Conservation (phyloP, 92 coral and sea anemone genomes). For the Nematostella vectensis region DNA sequence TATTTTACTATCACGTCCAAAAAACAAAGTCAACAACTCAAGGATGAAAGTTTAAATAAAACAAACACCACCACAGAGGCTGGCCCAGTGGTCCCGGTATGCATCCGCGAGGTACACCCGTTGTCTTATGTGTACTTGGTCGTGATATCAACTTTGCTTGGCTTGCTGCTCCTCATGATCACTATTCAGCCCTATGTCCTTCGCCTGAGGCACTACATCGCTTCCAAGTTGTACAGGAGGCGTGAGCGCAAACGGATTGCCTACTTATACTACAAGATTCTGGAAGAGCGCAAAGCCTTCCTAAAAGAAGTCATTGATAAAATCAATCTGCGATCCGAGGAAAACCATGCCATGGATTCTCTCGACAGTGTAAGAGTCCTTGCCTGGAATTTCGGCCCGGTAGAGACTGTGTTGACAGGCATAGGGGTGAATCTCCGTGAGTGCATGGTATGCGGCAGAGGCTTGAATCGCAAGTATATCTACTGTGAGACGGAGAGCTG, state of each 20-base stretch:
- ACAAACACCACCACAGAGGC: slow-evolving; percentile 1
- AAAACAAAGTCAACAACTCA: not conserved
- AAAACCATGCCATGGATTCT: slow-evolving; percentile 66
- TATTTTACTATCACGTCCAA: slow-evolving; percentile 31
- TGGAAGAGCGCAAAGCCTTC: slow-evolving; percentile 82
- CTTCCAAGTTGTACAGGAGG: slow-evolving; percentile 74
- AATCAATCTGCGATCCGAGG: slow-evolving; percentile 77
- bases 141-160: slow-evolving; percentile 48
- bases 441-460: slow-evolving; percentile 82
- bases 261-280: slow-evolving; percentile 80
- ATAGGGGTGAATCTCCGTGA: slow-evolving; percentile 57
- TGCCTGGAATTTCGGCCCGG: slow-evolving; percentile 57
- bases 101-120: slow-evolving; percentile 36
- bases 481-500: slow-evolving; percentile 78
- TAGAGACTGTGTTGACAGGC: slow-evolving; percentile 57
- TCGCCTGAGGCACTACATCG: slow-evolving; percentile 70
- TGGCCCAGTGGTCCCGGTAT: slow-evolving; percentile 10
- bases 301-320: slow-evolving; percentile 69
- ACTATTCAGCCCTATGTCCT: slow-evolving; percentile 69
- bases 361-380: slow-evolving; percentile 70
- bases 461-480: slow-evolving; percentile 59
- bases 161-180: slow-evolving; percentile 62
- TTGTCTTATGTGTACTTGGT: slow-evolving; percentile 48
- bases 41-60: slow-evolving; percentile 4
- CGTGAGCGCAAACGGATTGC: slow-evolving; percentile 91